Evolutionary conservation across 2,888 invertebrate species (phyloP).

Genomic region (Drosophila phalerata): DNA sequence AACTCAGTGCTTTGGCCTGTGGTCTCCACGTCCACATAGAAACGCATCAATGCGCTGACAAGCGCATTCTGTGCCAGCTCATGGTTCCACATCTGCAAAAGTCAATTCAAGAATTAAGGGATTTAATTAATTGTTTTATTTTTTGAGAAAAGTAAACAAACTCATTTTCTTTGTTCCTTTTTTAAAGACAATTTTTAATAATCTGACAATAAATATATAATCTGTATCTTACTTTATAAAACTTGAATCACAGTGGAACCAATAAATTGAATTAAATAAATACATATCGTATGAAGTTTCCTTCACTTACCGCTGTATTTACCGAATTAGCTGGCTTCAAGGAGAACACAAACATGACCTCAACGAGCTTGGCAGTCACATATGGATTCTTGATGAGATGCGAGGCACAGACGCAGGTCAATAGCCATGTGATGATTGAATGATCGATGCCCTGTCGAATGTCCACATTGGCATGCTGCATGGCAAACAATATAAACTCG

Average conservation of each 20-base stretch:
- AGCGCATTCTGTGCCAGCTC: conserved; percentile 92
- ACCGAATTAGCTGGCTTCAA: conserved; percentile 88
- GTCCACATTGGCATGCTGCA: conserved; percentile 89
- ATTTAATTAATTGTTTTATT: too few species aligned
- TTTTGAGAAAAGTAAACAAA: too few species aligned
- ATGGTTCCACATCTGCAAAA: conserved; percentile 94
- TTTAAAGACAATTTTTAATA: too few species aligned
- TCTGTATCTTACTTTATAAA: too few species aligned
- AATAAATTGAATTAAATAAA: neutral
- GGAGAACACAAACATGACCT: conserved; percentile 93
- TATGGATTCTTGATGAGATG: conserved; percentile 98
- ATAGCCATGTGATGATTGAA: conserved; percentile 94
- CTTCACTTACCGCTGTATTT: conserved; percentile 79
- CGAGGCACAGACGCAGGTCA: conserved; percentile 95
- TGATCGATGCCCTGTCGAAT: conserved; percentile 92
- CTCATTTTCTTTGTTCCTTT: too few species aligned
- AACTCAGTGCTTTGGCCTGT: conserved; percentile 99
- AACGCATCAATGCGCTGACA: conserved; percentile 97
- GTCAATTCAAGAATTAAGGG: conserved; percentile 47
- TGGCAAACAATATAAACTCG: conserved; percentile 96
- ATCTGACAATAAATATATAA: too few species aligned
- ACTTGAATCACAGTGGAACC: too few species aligned
- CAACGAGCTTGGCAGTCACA: conserved; percentile 97
- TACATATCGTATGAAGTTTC: neutral
- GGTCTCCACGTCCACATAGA: conserved; percentile 99